Base-by-base conservation (phyloP, 2,113 vertebrate genomes). In the Galeopterus variegatus region DNA sequence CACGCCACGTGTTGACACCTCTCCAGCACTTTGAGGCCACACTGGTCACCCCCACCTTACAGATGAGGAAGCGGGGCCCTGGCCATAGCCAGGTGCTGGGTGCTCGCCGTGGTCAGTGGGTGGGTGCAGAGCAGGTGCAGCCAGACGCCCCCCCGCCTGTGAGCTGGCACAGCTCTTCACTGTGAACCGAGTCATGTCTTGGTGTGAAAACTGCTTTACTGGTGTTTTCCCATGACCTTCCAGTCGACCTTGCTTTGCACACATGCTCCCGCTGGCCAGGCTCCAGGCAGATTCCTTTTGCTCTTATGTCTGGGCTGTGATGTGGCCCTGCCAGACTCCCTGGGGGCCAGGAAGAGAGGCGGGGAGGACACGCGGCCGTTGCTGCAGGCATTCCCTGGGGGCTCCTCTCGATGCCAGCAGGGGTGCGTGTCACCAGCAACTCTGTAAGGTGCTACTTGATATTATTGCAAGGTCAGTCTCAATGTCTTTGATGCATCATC, bases 191-290 rank as follows among this genome's bases (percentile, higher is more conserved):
- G 6, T 0, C 0, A 8, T 0, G 23, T 11, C 73, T 36, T 2
- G 15, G 52, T 26, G 60, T 5, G 45, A 4, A 21, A 19, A 8
- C 12, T 4, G 2, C 72, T 31, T 7, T 1, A 1, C 1, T 3
- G 3, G 2, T 5, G 10, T 24, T 10, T 8, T 28, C 76, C 90
- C 0, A 1, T 3, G 60, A 26, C 77, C 33, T 19, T 45, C 17
- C 8, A 23, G 83, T 31, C 41, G 13, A 21, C 64, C 28, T 41
- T 0, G 52, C 52, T 5, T 4, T 31, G 10, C 5, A 0, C 0
- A 4, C 54, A 0, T 33, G 4, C 31, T 17, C 85, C 56, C 50
- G 0, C 79, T 2, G 58, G 33, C 2, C 10, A 2, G 2, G n/a
- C n/a, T 58, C 36, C 8, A 17, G 11, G 58, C 5, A 0, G 33